phyloP scores from a whole-genome alignment of 2,113 vertebrate species.

The Egretta garzetta region DNA sequence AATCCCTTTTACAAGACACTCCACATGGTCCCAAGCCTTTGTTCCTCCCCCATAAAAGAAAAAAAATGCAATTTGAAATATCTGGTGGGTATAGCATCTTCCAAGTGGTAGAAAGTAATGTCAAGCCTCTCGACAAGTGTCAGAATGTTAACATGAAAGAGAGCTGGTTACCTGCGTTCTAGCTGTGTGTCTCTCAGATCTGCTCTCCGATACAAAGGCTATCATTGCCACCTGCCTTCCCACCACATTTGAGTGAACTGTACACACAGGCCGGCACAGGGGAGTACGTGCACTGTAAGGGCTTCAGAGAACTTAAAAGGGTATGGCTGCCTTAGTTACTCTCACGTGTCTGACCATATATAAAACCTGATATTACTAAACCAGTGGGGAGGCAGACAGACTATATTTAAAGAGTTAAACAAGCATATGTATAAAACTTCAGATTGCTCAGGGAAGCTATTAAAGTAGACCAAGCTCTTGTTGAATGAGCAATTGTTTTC shows the following conservation, averaged over 20 bases:
- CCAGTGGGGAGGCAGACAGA: fast-evolving
- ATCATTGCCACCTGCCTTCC: not conserved
- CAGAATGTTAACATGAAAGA: not conserved
- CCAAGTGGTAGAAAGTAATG: not conserved
- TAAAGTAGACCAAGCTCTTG: not conserved
- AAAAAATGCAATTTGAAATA: not conserved
- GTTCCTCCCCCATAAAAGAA: not conserved
- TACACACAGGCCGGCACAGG: no score
- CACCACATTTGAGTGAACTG: not conserved
- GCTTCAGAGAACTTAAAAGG: not conserved
- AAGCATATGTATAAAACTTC: not conserved
- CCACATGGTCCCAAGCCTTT: not conserved
- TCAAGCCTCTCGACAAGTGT: not conserved
- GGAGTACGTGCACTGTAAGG: fast-evolving
- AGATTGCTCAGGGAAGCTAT: not conserved
- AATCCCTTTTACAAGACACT: not conserved
- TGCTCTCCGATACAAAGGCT: not conserved
- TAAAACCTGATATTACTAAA: not conserved
- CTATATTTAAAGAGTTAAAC: not conserved
- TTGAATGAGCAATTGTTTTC: not conserved
- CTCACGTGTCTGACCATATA: fast-evolving
- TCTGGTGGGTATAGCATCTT: not conserved
- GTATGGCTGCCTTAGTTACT: not conserved
- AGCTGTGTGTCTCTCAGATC: not conserved
- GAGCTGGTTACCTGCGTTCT: not conserved